A percentile compares a stretch with the other conserved stretches of the same genome.
These are phyloP conservation scores for Agapornis canus DNA, from an alignment of 2,797 vertebrate species.

Conservation along the genomic window DNA sequence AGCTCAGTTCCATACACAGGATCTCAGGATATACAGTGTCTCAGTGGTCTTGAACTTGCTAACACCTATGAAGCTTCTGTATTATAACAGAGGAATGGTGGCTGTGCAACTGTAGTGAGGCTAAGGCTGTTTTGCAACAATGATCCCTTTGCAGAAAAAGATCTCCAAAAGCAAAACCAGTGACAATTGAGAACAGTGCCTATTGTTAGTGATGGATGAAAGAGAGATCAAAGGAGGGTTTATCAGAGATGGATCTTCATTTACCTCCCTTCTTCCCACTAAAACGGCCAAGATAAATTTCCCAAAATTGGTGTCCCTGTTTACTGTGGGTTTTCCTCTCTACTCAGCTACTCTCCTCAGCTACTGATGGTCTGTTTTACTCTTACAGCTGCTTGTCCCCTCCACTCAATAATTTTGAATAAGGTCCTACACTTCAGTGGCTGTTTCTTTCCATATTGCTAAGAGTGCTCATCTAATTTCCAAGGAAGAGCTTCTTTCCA, in stretches of 20 bases:
- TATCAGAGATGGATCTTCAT: not conserved
- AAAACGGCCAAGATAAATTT: not conserved
- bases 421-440: not conserved
- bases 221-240: not conserved
- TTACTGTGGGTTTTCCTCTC: not conserved
- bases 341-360: no score
- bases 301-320: not conserved
- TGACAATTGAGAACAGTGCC: not conserved
- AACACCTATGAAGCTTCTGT: not conserved
- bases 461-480: not conserved
- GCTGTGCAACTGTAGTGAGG: rapidly evolving
- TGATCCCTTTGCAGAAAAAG: not conserved
- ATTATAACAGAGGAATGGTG: not conserved
- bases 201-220: not conserved
- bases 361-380: not conserved
- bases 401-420: not conserved
- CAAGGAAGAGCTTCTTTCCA: not conserved
- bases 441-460: not conserved
- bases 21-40: not conserved
- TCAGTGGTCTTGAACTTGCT: not conserved
- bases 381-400: not conserved
- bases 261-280: not conserved
- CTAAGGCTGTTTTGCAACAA: not conserved
- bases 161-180: not conserved
- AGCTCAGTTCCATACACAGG: not conserved